Conservation (phyloP, 2,888 invertebrate genomes). For the Blastobasis lacticolella region DNA sequence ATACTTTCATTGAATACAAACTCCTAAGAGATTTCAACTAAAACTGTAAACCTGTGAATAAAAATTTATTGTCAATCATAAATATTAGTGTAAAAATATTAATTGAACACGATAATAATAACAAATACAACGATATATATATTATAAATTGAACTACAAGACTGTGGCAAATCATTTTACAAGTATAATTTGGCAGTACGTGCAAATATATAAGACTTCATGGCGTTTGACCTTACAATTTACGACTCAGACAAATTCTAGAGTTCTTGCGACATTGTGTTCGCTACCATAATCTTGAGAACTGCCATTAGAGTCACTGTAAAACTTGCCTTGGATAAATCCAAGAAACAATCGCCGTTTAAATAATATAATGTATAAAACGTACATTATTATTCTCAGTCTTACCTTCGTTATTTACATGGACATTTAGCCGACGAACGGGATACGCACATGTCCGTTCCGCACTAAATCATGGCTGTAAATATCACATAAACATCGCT, state of each 20-base stretch:
- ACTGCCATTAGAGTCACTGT: too few species aligned
- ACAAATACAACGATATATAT: constrained; percentile 1
- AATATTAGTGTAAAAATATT: constrained; percentile 9
- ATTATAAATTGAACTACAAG: constrained; percentile 11
- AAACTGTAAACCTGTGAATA: constrained; percentile 21
- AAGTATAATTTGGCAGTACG: constrained; percentile 12
- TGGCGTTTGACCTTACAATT: constrained; percentile 4
- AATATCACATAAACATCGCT: constrained; percentile 39
- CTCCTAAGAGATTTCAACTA: constrained; percentile 15
- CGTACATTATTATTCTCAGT: constrained; percentile 44
- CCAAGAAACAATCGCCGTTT: not conserved
- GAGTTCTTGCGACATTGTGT: too few species aligned
- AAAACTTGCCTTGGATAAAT: too few species aligned
- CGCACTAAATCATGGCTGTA: constrained; percentile 25
- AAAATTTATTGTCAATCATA: constrained; percentile 39
- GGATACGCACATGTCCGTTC: constrained; percentile 16
- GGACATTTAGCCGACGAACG: constrained; percentile 32
- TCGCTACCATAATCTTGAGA: too few species aligned
- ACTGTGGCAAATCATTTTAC: constrained; percentile 12
- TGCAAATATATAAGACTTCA: constrained; percentile 6
- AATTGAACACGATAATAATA: constrained; percentile 1
- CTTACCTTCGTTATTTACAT: constrained; percentile 66
- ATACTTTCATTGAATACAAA: constrained; percentile 60
- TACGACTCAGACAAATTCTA: too few species aligned
- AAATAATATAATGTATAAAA: constrained; percentile 19